Conservation (phyloP, 2,888 invertebrate genomes). For the Stenodema calcarata region DNA sequence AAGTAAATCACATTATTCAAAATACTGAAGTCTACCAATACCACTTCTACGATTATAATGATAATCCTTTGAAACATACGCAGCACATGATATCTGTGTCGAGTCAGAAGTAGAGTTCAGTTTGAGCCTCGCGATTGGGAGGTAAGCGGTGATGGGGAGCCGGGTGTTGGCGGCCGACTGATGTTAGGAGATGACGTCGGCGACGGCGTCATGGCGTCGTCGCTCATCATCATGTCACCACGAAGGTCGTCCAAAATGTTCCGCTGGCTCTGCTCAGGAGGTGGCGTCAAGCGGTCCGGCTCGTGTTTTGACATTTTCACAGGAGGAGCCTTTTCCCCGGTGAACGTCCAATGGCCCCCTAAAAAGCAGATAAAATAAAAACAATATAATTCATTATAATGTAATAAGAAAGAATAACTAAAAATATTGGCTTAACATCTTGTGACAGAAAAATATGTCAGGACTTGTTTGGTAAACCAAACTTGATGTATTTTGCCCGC, state of each 20-base stretch:
- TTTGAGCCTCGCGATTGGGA: neutral
- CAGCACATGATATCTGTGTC: neutral
- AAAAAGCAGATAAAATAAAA: neutral
- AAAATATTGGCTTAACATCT: too few relatives aligned
- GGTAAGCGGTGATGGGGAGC: conserved; percentile 19
- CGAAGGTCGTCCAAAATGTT: conserved; percentile 31
- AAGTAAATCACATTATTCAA: neutral
- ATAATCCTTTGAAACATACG: neutral
- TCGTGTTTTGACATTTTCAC: conserved; percentile 22
- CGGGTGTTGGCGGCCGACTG: conserved; percentile 28
- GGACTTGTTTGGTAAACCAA: too few relatives aligned
- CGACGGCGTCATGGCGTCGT: conserved; percentile 30
- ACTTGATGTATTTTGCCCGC: too few relatives aligned
- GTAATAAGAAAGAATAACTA: too few relatives aligned
- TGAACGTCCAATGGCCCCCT: conserved; percentile 34
- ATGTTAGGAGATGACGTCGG: conserved; percentile 35
- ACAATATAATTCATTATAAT: neutral
- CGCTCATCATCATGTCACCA: conserved; percentile 39
- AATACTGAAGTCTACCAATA: neutral
- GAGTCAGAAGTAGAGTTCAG: neutral
- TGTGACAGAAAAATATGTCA: too few relatives aligned
- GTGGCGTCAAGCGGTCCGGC: conserved; percentile 1
- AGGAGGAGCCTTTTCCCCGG: conserved; percentile 15
- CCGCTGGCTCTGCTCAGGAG: conserved; percentile 2
- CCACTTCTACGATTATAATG: neutral